These are phyloP conservation scores for Poecilus cupreus DNA, from an alignment of 2,888 invertebrate genomes.

Conservation along the genomic window DNA sequence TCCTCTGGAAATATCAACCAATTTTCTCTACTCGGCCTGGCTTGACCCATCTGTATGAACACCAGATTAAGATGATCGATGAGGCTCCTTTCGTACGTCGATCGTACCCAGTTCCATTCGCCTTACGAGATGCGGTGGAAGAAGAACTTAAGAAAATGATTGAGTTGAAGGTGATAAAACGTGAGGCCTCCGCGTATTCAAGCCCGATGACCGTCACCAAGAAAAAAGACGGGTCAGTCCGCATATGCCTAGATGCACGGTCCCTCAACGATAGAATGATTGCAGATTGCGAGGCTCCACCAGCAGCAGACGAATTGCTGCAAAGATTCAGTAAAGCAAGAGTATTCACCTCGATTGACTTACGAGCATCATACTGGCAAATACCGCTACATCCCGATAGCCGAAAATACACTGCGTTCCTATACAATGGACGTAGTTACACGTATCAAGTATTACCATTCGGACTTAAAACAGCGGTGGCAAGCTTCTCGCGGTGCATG, in stretches of 20 bases:
- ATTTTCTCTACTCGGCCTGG: slow-evolving; percentile 62
- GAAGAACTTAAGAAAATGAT: slow-evolving; percentile 65
- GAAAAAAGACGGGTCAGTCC: slow-evolving; percentile 65
- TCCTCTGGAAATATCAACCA: no score
- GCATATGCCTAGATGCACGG: slow-evolving; percentile 67
- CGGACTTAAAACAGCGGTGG: no score
- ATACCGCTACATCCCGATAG: slow-evolving; percentile 62
- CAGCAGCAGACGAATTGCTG: slow-evolving; percentile 60
- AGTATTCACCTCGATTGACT: slow-evolving; percentile 51
- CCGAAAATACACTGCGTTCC: slow-evolving; percentile 63
- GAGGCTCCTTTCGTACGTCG: slow-evolving; percentile 61
- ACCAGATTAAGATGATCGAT: slow-evolving; percentile 63
- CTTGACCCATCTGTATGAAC: slow-evolving; percentile 62
- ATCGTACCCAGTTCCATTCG: slow-evolving; percentile 66
- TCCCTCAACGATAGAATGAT: slow-evolving; percentile 65
- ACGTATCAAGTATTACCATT: slow-evolving; percentile 66
- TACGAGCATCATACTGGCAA: slow-evolving; percentile 62
- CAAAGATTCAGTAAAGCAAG: slow-evolving; percentile 51
- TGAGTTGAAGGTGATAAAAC: no score
- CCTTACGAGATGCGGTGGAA: slow-evolving; percentile 63
- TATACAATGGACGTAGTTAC: slow-evolving; percentile 62
- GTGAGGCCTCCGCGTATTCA: slow-evolving; percentile 65
- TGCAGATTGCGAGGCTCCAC: slow-evolving; percentile 64
- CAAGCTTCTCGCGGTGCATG: slow-evolving; percentile 64
- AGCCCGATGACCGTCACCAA: slow-evolving; percentile 65